phyloP scores from a whole-genome alignment of 2,113 vertebrate genomes.

The Aldabrachelys gigantea region DNA sequence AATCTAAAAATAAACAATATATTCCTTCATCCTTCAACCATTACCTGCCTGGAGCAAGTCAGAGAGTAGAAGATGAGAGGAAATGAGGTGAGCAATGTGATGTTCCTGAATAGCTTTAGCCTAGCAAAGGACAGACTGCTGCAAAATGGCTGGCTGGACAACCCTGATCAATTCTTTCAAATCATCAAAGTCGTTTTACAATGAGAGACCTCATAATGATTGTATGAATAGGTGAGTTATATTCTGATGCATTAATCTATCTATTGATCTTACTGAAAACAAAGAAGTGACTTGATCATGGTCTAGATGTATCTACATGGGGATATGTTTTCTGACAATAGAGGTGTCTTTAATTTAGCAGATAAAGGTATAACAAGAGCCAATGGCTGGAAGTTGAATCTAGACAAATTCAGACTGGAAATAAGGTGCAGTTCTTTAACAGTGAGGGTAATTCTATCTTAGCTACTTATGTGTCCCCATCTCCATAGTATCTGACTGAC shows the following conservation, averaged over 20 bases:
- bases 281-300: neutral
- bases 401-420: neutral
- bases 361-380: neutral
- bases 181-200: neutral
- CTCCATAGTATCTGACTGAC: neutral
- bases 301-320: neutral
- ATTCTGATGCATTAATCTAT: neutral
- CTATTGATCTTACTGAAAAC: neutral
- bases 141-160: neutral
- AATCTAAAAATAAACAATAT: conserved; percentile 11
- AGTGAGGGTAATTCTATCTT: neutral
- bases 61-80: neutral
- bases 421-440: neutral
- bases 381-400: neutral
- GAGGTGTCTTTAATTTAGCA: neutral
- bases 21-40: conserved; percentile 10
- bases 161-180: rapidly evolving
- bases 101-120: neutral
- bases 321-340: neutral
- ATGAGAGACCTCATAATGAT: neutral
- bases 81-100: conserved; percentile 29
- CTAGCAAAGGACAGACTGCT: neutral
- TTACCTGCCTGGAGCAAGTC: conserved; percentile 13
- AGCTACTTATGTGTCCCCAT: neutral
- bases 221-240: neutral